A percentile compares a stretch with the other conserved stretches of the same genome.
phyloP scores from a whole-genome alignment of 1,140 invertebrate genomes.

The Diploscapter pachys region DNA sequence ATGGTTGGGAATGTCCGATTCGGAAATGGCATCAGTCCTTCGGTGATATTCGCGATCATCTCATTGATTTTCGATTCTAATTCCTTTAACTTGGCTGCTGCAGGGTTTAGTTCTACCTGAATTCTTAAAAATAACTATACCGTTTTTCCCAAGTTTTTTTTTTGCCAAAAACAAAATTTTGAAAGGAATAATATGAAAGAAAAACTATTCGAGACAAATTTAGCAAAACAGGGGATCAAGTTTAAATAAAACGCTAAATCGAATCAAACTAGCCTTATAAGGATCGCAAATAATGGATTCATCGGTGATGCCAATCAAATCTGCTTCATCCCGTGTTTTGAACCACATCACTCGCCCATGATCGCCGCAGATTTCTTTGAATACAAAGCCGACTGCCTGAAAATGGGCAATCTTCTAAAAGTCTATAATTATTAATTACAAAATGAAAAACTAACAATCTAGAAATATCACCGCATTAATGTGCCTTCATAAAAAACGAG shows the following conservation, averaged over 20 bases:
- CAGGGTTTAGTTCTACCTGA: slow-evolving; percentile 14
- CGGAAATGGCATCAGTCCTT: neutral
- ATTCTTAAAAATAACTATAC: neutral
- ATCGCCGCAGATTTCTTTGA: slow-evolving; percentile 50
- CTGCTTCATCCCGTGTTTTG: slow-evolving; percentile 50
- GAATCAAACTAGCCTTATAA: slow-evolving; percentile 50
- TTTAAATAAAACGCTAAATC: neutral
- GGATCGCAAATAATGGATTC: slow-evolving; percentile 53
- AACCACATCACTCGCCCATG: slow-evolving; percentile 50
- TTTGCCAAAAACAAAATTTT: no score
- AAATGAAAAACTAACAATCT: neutral
- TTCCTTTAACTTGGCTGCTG: neutral
- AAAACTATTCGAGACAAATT: no score
- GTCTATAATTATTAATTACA: neutral
- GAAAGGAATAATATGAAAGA: no score
- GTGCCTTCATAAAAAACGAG: neutral
- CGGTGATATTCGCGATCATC: slow-evolving; percentile 13
- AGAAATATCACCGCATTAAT: neutral
- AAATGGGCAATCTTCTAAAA: neutral
- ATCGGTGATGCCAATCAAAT: slow-evolving; percentile 49
- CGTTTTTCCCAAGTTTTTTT: no score
- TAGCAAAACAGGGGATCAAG: no score
- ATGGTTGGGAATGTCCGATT: neutral
- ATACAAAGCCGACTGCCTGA: slow-evolving; percentile 49
- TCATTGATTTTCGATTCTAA: slow-evolving; percentile 9